These are phyloP conservation scores for Manduca sexta DNA, from an alignment of 1,140 invertebrate genomes.

Conservation along the genomic window DNA sequence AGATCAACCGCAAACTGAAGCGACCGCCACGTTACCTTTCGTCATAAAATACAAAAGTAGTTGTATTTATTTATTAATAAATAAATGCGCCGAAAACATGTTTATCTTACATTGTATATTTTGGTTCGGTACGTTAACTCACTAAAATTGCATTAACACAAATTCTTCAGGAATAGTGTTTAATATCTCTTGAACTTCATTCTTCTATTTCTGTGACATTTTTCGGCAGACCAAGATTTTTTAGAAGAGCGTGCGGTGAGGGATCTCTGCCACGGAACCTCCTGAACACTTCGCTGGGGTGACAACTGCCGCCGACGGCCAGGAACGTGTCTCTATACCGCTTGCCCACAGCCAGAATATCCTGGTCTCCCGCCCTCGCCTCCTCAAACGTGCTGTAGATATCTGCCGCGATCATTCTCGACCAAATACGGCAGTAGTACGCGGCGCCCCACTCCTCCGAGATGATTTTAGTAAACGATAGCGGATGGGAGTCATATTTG, in stretches of 20 bases:
- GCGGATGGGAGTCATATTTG: conserved; percentile 85
- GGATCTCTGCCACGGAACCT: conserved; percentile 94
- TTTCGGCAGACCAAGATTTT: conserved; percentile 74
- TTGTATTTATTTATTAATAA: no score
- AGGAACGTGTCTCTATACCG: conserved; percentile 91
- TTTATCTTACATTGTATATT: no score
- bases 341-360: conserved; percentile 74
- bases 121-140: no score
- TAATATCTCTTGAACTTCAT: conserved; percentile 29
- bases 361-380: conserved; percentile 69
- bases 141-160: no score
- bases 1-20: no score
- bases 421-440: conserved; percentile 86
- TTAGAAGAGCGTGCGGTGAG: conserved; percentile 85
- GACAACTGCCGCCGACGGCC: conserved; percentile 84
- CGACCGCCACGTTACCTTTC: no score
- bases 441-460: conserved; percentile 82
- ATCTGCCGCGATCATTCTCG: conserved; percentile 92
- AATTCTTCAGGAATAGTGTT: no score
- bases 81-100: no score
- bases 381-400: conserved; percentile 89
- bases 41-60: no score
- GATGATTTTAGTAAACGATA: conserved; percentile 84
- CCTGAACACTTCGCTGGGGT: conserved; percentile 89
- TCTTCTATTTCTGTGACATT: conserved; percentile 45